Percentiles rank a stretch among this genome's conserved stretches.
These are phyloP conservation scores for Zonitis immaculata DNA, from an alignment of 2,888 invertebrate species.

Conservation along the genomic window DNA sequence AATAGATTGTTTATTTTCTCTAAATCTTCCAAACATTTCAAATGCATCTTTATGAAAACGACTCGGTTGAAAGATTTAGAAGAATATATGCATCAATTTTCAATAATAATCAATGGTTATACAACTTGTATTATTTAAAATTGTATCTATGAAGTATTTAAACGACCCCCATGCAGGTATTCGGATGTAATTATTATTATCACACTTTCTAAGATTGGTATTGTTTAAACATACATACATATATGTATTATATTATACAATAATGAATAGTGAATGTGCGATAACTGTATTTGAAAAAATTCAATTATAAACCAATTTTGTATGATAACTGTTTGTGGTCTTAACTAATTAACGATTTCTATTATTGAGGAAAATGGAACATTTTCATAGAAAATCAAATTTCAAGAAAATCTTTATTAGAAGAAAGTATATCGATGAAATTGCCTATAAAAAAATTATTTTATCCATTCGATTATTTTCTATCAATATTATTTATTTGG, in stretches of 20 bases:
- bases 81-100: neutral
- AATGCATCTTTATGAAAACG: too few relatives aligned
- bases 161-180: slow-evolving; percentile 1
- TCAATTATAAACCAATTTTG: neutral
- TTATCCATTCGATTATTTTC: too few relatives aligned
- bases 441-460: too few relatives aligned
- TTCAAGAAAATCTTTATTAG: too few relatives aligned
- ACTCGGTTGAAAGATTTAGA: neutral
- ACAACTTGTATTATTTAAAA: neutral
- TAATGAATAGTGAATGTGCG: neutral
- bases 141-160: neutral
- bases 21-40: neutral
- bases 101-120: neutral
- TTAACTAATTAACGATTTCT: too few relatives aligned
- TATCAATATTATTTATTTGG: too few relatives aligned
- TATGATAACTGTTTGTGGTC: neutral
- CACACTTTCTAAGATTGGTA: neutral
- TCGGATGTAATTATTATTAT: slow-evolving; percentile 1
- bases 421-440: too few relatives aligned
- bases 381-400: too few relatives aligned
- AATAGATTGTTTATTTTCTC: neutral
- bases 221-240: neutral
- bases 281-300: neutral
- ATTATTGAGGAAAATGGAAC: too few relatives aligned
- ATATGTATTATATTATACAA: slow-evolving; percentile 1